Evolutionary conservation across 2,113 vertebrate species (phyloP).

Genomic region (human (Homo sapiens)): DNA sequence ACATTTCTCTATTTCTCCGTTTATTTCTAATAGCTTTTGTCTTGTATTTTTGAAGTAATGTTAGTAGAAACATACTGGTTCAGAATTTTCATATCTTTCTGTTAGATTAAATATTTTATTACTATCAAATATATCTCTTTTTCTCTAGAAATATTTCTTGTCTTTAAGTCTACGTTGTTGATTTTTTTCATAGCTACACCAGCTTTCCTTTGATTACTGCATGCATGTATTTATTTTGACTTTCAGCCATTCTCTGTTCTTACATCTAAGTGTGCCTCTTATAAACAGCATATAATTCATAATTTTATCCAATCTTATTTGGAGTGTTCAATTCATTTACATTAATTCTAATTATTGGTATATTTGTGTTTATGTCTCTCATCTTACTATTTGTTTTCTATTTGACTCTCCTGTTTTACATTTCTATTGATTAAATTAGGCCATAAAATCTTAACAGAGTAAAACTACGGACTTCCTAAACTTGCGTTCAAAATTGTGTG

Average conservation of each 20-base stretch:
- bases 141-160: not conserved
- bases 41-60: not conserved
- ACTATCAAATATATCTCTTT: not conserved
- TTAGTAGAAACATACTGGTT: not conserved
- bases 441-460: not conserved
- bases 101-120: not conserved
- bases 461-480: not conserved
- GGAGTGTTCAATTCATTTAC: not conserved
- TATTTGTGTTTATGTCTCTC: not conserved
- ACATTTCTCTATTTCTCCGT: not conserved
- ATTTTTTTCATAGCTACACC: not conserved
- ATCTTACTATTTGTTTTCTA: not conserved
- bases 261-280: not conserved
- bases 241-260: not conserved
- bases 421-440: constrained; percentile 17
- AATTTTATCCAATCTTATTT: not conserved
- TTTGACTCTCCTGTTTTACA: not conserved
- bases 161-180: not conserved
- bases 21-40: not conserved
- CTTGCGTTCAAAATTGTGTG: not conserved
- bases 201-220: not conserved
- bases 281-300: not conserved
- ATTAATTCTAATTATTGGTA: not conserved
- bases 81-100: not conserved
- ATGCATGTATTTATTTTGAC: not conserved